phyloP scores from a whole-genome alignment of 1,140 invertebrate species.

The Tetragonula clypearis region DNA sequence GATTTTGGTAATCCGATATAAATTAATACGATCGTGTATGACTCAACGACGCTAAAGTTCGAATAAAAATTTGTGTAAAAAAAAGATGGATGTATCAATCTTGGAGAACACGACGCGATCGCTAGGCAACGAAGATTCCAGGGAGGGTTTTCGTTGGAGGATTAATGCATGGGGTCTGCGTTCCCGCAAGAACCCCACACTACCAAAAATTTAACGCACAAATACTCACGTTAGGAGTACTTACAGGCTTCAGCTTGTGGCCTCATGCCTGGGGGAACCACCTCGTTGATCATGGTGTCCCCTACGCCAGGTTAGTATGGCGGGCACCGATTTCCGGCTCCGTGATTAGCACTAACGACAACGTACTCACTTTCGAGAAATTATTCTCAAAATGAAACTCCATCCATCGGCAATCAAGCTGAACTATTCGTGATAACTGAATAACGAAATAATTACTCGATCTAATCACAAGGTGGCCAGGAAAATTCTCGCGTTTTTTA shows the following conservation, averaged over 20 bases:
- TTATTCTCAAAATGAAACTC: background rate
- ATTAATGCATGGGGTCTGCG: slow-evolving; percentile 45
- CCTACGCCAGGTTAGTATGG: slow-evolving; percentile 83
- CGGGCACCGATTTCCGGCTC: too few relatives aligned
- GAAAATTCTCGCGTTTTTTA: background rate
- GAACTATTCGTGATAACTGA: slow-evolving; percentile 16
- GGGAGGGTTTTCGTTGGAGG: background rate
- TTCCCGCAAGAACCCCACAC: slow-evolving; percentile 67
- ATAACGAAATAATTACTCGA: slow-evolving; percentile 7
- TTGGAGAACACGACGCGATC: background rate
- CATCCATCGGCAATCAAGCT: slow-evolving; percentile 2
- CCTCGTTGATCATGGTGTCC: slow-evolving; percentile 83
- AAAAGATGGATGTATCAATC: too few relatives aligned
- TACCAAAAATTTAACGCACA: slow-evolving; percentile 83
- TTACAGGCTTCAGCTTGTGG: slow-evolving; percentile 80
- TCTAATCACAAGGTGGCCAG: background rate
- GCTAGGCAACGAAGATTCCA: background rate
- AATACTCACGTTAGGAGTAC: slow-evolving; percentile 77
- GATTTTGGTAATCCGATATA: too few relatives aligned
- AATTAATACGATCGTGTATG: too few relatives aligned
- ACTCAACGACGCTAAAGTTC: too few relatives aligned
- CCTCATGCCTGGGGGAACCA: slow-evolving; percentile 80
- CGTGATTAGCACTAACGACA: background rate
- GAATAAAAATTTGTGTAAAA: too few relatives aligned
- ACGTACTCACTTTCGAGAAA: slow-evolving; percentile 31